Evolutionary conservation across 2,113 vertebrate species (phyloP).

Genomic region (Platycercus adscitus): DNA sequence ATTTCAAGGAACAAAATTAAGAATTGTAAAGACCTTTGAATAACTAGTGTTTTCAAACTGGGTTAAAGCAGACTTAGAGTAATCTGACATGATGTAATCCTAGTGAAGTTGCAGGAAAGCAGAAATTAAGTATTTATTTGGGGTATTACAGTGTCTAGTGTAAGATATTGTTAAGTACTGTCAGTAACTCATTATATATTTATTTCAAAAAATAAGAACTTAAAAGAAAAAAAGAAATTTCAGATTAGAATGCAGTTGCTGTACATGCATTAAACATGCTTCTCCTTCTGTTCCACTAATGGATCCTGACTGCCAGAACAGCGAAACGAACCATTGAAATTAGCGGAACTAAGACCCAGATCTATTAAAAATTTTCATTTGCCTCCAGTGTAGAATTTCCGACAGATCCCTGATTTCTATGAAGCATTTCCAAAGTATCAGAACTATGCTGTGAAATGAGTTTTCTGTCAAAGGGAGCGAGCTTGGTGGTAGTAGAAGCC

Average conservation of each 20-base stretch:
- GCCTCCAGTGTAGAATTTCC: conserved; percentile 31
- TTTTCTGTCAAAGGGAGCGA: neutral
- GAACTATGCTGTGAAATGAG: neutral
- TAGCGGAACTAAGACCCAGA: conserved; percentile 65
- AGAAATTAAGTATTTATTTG: conserved; percentile 75
- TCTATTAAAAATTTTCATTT: conserved; percentile 52
- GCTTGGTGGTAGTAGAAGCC: neutral
- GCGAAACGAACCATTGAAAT: conserved; percentile 52
- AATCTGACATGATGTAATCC: conserved; percentile 79
- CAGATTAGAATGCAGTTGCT: conserved; percentile 63
- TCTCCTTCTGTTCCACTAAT: conserved; percentile 70
- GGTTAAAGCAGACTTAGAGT: conserved; percentile 75
- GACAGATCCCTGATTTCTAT: conserved; percentile 33
- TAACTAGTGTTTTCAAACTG: conserved; percentile 75
- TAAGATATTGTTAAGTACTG: conserved; percentile 72
- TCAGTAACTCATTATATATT: conserved; percentile 71
- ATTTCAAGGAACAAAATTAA: conserved; percentile 61
- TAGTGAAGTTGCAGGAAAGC: conserved; percentile 72
- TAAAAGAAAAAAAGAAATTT: conserved; percentile 62
- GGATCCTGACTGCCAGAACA: conserved; percentile 65
- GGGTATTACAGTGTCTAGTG: conserved; percentile 62
- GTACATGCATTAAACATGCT: conserved; percentile 68
- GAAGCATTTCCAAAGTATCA: neutral
- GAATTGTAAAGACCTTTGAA: conserved; percentile 67
- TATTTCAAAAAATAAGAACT: conserved; percentile 66